Evolutionary conservation across 2,797 vertebrate species (phyloP).

Genomic region (Sandelia bainsii): DNA sequence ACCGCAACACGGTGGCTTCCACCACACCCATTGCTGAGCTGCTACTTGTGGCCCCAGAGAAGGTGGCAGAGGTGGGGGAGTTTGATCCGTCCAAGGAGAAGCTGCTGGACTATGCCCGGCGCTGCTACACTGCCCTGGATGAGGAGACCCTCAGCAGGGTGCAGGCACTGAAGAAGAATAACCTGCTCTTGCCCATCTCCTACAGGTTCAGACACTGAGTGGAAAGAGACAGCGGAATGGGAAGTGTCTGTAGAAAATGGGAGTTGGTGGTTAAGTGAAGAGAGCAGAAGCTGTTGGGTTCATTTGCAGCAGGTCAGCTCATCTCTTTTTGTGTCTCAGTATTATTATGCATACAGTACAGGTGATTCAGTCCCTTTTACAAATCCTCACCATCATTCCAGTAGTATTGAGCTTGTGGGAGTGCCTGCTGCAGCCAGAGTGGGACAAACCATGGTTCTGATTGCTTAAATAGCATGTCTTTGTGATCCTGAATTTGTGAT

Average conservation of each 20-base stretch:
- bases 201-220: slow-evolving; percentile 91
- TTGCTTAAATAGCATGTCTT: slow-evolving; percentile 18
- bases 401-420: slow-evolving; percentile 11
- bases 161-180: slow-evolving; percentile 93
- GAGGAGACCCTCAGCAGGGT: slow-evolving; percentile 92
- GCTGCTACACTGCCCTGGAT: slow-evolving; percentile 91
- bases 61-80: slow-evolving; percentile 91
- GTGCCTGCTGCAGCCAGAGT: slow-evolving; percentile 17
- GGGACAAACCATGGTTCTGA: slow-evolving; percentile 3
- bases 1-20: slow-evolving; percentile 93
- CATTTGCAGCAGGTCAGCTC: slow-evolving; percentile 51
- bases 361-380: slow-evolving; percentile 4
- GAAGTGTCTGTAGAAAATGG: slow-evolving; percentile 20
- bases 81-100: slow-evolving; percentile 94
- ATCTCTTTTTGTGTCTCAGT: slow-evolving; percentile 21
- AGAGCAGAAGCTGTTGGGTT: slow-evolving; percentile 37
- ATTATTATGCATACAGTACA: slow-evolving; percentile 17
- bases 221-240: slow-evolving; percentile 41
- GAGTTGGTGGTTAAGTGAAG: slow-evolving; percentile 24
- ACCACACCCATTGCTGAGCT: slow-evolving; percentile 94
- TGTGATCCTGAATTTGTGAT: slow-evolving; percentile 33
- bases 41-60: slow-evolving; percentile 92
- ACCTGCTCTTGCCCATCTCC: slow-evolving; percentile 92
- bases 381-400: slow-evolving; percentile 19
- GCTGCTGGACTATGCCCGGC: slow-evolving; percentile 92